A percentile compares a stretch with the other conserved stretches of the same genome.
Conservation (phyloP, 2,888 invertebrate species). For the Pseudococcus jackbeardsleyi region DNA sequence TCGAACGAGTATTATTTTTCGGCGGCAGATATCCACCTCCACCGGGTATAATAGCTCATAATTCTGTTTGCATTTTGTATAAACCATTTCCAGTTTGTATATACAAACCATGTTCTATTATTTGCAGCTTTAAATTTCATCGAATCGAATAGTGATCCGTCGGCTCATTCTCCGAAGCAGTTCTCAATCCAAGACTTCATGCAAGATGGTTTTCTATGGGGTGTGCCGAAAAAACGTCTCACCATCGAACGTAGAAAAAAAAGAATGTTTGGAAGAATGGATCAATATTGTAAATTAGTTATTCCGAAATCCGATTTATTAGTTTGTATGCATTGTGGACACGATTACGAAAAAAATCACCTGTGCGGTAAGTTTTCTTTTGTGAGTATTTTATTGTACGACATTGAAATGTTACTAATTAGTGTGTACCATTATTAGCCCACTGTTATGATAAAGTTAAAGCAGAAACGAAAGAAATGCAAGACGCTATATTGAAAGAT, state of each 20-base stretch:
- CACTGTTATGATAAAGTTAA: conserved; percentile 85
- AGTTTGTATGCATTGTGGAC: conserved; percentile 86
- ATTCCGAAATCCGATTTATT: conserved; percentile 81
- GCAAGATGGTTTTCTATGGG: conserved; percentile 81
- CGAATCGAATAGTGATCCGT: neutral
- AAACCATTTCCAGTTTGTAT: neutral
- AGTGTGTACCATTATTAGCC: neutral
- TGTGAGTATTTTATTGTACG: conserved; percentile 22
- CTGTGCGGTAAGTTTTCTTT: conserved; percentile 81
- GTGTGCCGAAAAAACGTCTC: conserved; percentile 84
- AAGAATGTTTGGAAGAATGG: conserved; percentile 80
- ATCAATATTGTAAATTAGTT: conserved; percentile 79
- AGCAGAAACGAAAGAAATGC: conserved; percentile 85
- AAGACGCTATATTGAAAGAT: conserved; percentile 80
- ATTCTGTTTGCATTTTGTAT: neutral
- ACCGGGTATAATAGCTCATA: conserved; percentile 70
- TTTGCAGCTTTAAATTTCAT: conserved; percentile 44
- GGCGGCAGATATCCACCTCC: conserved; percentile 71
- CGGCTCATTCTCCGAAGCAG: neutral
- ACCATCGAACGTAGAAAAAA: conserved; percentile 81
- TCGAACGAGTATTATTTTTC: conserved; percentile 70
- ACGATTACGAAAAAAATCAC: conserved; percentile 82
- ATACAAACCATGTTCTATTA: neutral
- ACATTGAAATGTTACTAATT: neutral
- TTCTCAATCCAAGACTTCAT: conserved; percentile 69